A percentile compares a stretch with the other conserved stretches of the same genome.
These are phyloP conservation scores for Pygmarrhopalites habei DNA, from an alignment of 1,140 invertebrate genomes.

Conservation along the genomic window DNA sequence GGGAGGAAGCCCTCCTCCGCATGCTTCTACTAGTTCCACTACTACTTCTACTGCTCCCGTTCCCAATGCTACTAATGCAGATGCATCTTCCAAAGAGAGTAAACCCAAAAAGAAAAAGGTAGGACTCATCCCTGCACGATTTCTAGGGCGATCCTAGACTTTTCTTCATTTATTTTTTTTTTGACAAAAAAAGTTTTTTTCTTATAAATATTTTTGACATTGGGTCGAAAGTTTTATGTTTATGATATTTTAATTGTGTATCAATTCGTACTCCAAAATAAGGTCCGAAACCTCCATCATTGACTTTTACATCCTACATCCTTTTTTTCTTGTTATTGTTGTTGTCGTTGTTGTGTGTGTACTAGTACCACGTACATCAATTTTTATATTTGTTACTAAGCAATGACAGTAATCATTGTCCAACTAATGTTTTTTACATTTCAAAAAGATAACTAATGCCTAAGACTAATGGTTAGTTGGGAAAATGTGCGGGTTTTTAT, in stretches of 20 bases:
- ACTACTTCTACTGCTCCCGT: slow-evolving; percentile 10
- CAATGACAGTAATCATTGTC: too few relatives aligned
- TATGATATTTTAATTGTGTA: background rate
- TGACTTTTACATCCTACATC: too few relatives aligned
- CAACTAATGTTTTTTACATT: too few relatives aligned
- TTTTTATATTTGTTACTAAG: too few relatives aligned
- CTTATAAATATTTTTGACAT: background rate
- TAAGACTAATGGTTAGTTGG: too few relatives aligned
- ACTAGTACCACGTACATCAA: too few relatives aligned
- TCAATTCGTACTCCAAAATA: background rate
- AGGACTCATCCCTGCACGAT: slow-evolving; percentile 19
- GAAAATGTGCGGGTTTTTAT: too few relatives aligned
- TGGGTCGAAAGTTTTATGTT: background rate
- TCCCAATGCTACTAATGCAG: slow-evolving; percentile 19
- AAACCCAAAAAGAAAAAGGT: slow-evolving; percentile 29
- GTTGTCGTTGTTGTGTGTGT: too few relatives aligned
- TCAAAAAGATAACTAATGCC: too few relatives aligned
- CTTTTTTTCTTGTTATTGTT: too few relatives aligned
- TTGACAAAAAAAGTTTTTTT: background rate
- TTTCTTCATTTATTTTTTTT: background rate
- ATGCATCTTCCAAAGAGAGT: slow-evolving; percentile 17
- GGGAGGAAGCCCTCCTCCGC: background rate
- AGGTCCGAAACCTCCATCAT: background rate
- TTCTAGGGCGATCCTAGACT: slow-evolving; percentile 22
- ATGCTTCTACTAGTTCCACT: slow-evolving; percentile 24